Conservation (phyloP, 2,888 invertebrate species). For the Gerris lacustris region DNA sequence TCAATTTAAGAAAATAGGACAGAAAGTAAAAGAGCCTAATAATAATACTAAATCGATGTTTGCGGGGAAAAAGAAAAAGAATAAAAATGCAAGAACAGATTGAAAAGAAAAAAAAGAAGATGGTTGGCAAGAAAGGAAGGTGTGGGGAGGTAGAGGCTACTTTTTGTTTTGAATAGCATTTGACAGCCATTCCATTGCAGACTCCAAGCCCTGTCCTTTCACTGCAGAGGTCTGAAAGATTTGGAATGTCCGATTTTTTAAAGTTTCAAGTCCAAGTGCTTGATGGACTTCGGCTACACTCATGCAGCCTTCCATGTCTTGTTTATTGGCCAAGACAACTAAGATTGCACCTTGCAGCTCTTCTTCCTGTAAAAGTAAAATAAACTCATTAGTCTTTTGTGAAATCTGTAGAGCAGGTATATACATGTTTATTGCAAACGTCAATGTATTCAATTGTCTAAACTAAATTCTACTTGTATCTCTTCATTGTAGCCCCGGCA, state of each 20-base stretch:
- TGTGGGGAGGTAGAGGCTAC: conserved; percentile 39
- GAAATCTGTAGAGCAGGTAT: neutral
- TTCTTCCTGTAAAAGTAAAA: conserved; percentile 60
- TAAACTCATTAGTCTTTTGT: conserved; percentile 14
- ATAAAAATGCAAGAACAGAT: too few relatives aligned
- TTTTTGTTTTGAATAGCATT: conserved; percentile 80
- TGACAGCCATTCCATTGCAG: conserved; percentile 98
- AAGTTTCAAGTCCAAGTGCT: conserved; percentile 82
- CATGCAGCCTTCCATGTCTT: conserved; percentile 96
- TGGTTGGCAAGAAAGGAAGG: neutral
- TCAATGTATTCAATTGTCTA: too few relatives aligned
- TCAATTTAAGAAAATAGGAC: too few relatives aligned
- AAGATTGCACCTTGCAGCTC: conserved; percentile 90
- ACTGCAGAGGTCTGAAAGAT: conserved; percentile 98
- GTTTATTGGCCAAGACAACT: conserved; percentile 96
- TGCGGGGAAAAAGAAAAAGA: too few relatives aligned
- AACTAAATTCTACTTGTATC: too few relatives aligned
- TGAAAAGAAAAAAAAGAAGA: too few relatives aligned
- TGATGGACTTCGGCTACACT: conserved; percentile 94
- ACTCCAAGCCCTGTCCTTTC: conserved; percentile 94
- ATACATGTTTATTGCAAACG: neutral
- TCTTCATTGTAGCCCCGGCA: too few relatives aligned
- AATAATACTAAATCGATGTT: too few relatives aligned
- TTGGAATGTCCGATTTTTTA: conserved; percentile 96
- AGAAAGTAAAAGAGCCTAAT: too few relatives aligned